Base-by-base conservation (phyloP, 2,888 invertebrate genomes). In the Dynastes hyllus region DNA sequence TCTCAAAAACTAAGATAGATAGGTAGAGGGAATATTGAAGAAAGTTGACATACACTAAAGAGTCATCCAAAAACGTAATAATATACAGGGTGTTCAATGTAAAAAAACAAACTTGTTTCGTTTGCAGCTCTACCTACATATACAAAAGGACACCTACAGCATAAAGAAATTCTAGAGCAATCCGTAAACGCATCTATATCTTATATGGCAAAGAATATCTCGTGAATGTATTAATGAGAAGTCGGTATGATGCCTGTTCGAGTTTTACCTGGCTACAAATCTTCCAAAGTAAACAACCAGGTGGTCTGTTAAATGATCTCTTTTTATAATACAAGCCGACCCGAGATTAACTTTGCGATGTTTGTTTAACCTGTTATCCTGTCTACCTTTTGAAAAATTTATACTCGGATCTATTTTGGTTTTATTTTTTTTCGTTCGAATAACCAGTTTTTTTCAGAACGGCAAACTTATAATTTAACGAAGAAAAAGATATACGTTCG, bases 251-350 rank as follows among this genome's bases (percentile, higher is more conserved):
- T n/a, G 66, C 66, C 22, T 45, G n/a, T 67, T 67, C 66, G 16
- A 11, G 40, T 67, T 67, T 67, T 67, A 67, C 66, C 66, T 67
- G 66, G 9, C 22, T 40, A 67, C 66, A 67, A 67, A 67, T 69
- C 51, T 51, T 51, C 69, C 9, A 67, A 51, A 69, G 69, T 69
- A 69, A 69, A 51, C 51, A 51, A 51, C 69, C 51, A 67, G 69
- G 69, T 69, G 51, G 51, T 51, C 51, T 69, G 50, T 29, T 67
- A 69, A 69, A 51, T 51, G 50, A 69, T 69, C 50, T 51, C 69
- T 51, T 69, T 69, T 51, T 69, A 29, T 50, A 51, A 29, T 69
- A 51, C 69, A 51, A 69, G 51, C 51, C 69, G 51, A 45, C 66
- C 66, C 55, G 2, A 45, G 66, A 67, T 67, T 40, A 40, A 16